phyloP scores from a whole-genome alignment of 1,140 invertebrate genomes.

The Anthonomus grandis region DNA sequence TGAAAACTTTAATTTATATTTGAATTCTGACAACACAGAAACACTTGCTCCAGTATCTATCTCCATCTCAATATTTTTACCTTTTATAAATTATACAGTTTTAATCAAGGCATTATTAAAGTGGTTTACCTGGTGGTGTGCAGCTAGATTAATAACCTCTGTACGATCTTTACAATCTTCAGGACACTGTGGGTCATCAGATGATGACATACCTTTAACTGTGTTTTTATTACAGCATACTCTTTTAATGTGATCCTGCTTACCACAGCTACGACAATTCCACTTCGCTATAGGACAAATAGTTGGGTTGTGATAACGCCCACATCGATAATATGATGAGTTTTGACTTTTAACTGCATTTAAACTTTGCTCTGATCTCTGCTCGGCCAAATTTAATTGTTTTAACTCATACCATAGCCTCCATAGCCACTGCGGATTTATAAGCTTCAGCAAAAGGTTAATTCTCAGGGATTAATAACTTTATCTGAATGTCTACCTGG shows the following conservation, averaged over 20 bases:
- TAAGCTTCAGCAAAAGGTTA: background rate
- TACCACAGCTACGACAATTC: background rate
- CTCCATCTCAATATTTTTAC: too few relatives aligned
- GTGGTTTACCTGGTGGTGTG: too few relatives aligned
- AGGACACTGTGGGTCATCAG: background rate
- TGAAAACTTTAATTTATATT: background rate
- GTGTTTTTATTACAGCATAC: background rate
- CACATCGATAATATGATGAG: background rate
- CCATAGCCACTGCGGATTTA: background rate
- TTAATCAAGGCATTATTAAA: too few relatives aligned
- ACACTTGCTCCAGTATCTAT: too few relatives aligned
- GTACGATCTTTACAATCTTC: background rate
- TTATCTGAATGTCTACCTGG: conserved; percentile 1
- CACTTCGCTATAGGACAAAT: background rate
- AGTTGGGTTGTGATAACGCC: background rate
- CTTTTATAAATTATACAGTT: too few relatives aligned
- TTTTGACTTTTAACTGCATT: background rate
- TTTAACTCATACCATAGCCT: background rate
- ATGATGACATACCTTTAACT: background rate
- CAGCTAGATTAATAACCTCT: background rate
- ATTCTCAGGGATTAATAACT: background rate
- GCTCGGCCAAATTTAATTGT: background rate
- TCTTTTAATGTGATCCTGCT: background rate
- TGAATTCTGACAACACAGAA: background rate
- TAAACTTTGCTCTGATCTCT: background rate